phyloP scores from a whole-genome alignment of 2,888 invertebrate genomes.

The Clistopyga incitator region DNA sequence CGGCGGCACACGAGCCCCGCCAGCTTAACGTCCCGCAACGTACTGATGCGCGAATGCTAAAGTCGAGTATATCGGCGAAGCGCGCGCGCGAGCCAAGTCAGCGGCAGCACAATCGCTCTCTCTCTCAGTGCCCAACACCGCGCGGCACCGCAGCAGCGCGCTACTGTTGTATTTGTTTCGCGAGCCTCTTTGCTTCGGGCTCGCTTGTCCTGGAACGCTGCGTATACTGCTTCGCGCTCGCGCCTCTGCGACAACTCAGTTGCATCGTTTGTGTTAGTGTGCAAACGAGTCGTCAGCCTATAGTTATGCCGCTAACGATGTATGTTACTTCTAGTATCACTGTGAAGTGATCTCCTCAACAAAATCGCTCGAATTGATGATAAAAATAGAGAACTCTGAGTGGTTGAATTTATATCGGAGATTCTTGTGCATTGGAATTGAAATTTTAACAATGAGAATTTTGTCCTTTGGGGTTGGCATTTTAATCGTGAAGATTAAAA shows the following conservation, averaged over 20 bases:
- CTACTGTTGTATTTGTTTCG: background rate
- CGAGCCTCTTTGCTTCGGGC: constrained; percentile 41
- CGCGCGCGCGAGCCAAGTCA: constrained; percentile 68
- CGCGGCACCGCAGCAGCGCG: constrained; percentile 4
- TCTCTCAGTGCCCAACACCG: constrained; percentile 64
- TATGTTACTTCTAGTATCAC: background rate
- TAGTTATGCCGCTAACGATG: constrained; percentile 31
- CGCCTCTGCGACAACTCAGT: constrained; percentile 9
- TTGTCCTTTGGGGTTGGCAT: too few species aligned
- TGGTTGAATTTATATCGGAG: too few species aligned
- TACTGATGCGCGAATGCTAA: constrained; percentile 70
- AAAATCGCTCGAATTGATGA: too few species aligned
- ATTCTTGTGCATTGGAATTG: too few species aligned
- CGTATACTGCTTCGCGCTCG: constrained; percentile 1
- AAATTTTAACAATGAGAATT: too few species aligned
- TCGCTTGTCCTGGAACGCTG: background rate
- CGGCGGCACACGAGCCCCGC: constrained; percentile 55
- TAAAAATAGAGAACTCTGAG: too few species aligned
- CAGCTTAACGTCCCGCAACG: constrained; percentile 76
- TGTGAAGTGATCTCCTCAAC: too few species aligned
- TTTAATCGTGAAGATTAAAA: too few species aligned
- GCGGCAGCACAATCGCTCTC: constrained; percentile 62
- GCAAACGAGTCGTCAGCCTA: constrained; percentile 19
- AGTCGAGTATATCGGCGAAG: constrained; percentile 67
- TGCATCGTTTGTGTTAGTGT: background rate